Evolutionary conservation across 2,113 vertebrate species (phyloP).

Genomic region (Microcebus lehilahytsara): DNA sequence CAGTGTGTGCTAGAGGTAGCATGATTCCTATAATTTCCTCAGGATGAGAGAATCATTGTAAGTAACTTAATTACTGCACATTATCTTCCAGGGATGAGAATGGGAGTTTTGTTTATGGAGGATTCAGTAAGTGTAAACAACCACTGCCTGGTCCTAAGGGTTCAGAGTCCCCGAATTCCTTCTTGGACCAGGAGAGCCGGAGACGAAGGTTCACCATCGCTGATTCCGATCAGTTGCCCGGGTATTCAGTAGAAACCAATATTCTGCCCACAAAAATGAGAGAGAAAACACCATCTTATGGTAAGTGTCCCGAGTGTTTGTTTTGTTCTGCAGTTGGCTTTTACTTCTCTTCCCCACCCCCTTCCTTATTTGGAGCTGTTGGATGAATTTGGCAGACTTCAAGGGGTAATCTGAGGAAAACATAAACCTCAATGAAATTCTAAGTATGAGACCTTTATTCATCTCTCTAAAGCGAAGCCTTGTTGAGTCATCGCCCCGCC

Average conservation of each 20-base stretch:
- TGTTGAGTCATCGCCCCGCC: slow-evolving; percentile 38
- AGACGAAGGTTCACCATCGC: slow-evolving; percentile 86
- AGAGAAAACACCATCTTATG: slow-evolving; percentile 86
- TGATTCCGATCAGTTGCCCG: slow-evolving; percentile 84
- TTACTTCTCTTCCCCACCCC: background rate
- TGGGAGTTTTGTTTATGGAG: slow-evolving; percentile 78
- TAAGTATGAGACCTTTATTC: slow-evolving; percentile 68
- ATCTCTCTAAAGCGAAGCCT: background rate
- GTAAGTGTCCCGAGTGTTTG: slow-evolving; percentile 77
- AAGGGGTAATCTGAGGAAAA: slow-evolving; percentile 49
- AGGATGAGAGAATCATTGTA: background rate
- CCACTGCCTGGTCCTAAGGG: slow-evolving; percentile 81
- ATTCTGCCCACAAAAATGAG: slow-evolving; percentile 88
- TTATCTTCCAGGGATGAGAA: slow-evolving; percentile 86
- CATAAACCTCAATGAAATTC: slow-evolving; percentile 66
- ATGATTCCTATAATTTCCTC: fast-evolving
- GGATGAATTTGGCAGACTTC: background rate
- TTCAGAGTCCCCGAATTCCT: slow-evolving; percentile 94
- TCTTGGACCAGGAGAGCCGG: slow-evolving; percentile 88
- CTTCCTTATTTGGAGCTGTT: slow-evolving; percentile 33
- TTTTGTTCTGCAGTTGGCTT: background rate
- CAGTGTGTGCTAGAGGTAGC: fast-evolving
- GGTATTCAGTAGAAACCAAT: slow-evolving; percentile 83
- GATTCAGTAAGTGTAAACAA: slow-evolving; percentile 78
- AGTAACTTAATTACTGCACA: background rate